These are phyloP conservation scores for Abramis brama DNA, from an alignment of 2,113 vertebrate genomes.

Conservation along the genomic window DNA sequence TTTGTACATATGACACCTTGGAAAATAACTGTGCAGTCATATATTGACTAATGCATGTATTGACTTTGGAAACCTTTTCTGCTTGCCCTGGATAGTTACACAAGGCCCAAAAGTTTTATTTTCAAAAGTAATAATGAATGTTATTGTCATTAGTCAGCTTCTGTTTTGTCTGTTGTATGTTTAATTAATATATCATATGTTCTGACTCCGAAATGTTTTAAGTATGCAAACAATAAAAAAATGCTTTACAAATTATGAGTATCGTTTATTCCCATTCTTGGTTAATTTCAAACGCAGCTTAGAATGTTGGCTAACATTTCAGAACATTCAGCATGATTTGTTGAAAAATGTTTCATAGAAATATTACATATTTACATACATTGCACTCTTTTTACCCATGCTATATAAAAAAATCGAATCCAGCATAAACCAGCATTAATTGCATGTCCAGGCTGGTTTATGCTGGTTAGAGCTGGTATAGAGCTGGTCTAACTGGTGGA, in stretches of 20 bases:
- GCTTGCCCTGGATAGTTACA: neutral
- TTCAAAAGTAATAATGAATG: neutral
- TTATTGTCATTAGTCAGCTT: conserved; percentile 1
- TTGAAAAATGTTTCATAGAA: neutral
- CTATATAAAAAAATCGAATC: no score
- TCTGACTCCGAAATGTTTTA: conserved; percentile 46
- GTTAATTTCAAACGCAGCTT: neutral
- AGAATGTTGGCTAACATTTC: neutral
- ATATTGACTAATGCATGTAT: neutral
- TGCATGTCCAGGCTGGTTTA: no score
- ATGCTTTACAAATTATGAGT: conserved; percentile 42
- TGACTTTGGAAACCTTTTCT: neutral
- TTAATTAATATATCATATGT: conserved; percentile 12
- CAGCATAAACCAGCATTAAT: no score
- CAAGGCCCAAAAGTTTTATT: neutral
- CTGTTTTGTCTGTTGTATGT: neutral
- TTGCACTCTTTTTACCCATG: neutral
- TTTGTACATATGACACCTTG: neutral
- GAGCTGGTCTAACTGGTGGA: no score
- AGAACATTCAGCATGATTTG: neutral
- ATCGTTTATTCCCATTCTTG: neutral
- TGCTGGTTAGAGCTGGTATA: no score
- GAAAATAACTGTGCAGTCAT: neutral
- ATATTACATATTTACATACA: neutral
- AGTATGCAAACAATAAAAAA: conserved; percentile 54